Percentiles rank a stretch among this genome's conserved stretches.
phyloP scores from a whole-genome alignment of 2,797 vertebrate genomes.

The Danio kyathit region DNA sequence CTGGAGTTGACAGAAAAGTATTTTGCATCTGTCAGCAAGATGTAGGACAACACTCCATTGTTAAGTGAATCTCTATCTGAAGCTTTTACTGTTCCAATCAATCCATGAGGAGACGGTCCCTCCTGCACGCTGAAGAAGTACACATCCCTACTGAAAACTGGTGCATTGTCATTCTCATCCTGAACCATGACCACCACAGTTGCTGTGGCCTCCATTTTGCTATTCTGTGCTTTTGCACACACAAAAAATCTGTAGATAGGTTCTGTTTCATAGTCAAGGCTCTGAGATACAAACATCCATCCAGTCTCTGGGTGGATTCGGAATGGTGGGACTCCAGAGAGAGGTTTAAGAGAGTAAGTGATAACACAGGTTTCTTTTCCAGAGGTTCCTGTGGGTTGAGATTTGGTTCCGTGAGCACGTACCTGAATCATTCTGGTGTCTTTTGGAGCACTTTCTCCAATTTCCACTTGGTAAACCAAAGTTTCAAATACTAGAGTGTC shows the following conservation, averaged over 20 bases:
- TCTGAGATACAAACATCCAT: constrained; percentile 83
- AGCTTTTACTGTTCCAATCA: constrained; percentile 85
- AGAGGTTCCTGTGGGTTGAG: constrained; percentile 14
- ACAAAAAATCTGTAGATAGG: constrained; percentile 79
- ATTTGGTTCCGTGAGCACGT: constrained; percentile 72
- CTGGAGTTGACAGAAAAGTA: constrained; percentile 91
- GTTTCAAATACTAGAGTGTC: constrained; percentile 85
- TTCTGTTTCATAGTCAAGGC: constrained; percentile 85
- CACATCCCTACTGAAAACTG: constrained; percentile 77
- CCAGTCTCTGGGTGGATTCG: constrained; percentile 82
- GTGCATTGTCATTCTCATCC: constrained; percentile 92
- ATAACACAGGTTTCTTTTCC: constrained; percentile 35
- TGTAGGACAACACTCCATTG: constrained; percentile 90
- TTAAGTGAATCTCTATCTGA: constrained; percentile 86
- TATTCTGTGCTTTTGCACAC: constrained; percentile 70
- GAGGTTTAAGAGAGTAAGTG: constrained; percentile 79
- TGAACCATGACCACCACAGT: constrained; percentile 82
- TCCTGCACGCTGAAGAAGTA: constrained; percentile 89
- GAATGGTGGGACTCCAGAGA: constrained; percentile 75
- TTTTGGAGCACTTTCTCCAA: constrained; percentile 82
- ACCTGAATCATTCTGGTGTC: constrained; percentile 83
- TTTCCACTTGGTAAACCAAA: constrained; percentile 87
- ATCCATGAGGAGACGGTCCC: constrained; percentile 80
- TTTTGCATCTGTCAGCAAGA: constrained; percentile 89
- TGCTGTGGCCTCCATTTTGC: constrained; percentile 71